Conservation (phyloP, 1,140 invertebrate species). For the Diplogasteroides magnus region DNA sequence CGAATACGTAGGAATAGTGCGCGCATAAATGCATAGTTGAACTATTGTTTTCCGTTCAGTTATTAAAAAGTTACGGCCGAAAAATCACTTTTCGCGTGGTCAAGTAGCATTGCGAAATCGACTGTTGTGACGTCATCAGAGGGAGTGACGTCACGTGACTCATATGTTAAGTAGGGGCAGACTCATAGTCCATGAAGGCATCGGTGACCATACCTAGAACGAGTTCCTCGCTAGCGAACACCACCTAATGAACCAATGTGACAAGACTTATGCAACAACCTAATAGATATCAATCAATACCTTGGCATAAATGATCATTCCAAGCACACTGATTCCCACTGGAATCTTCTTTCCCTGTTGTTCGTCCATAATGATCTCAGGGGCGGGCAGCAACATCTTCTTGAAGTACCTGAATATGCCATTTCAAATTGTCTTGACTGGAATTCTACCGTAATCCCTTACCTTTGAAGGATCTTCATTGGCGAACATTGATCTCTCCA, state of each 20-base stretch:
- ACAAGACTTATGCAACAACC: background rate
- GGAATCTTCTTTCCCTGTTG: constrained; percentile 3
- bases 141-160: too few species aligned
- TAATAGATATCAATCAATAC: background rate
- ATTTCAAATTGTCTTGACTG: background rate
- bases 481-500: constrained; percentile 47
- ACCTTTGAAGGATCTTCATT: constrained; percentile 32
- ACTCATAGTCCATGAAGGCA: too few species aligned
- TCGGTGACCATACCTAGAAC: too few species aligned
- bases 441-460: background rate
- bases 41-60: too few species aligned
- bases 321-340: background rate
- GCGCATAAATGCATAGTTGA: too few species aligned
- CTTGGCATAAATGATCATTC: background rate
- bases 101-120: too few species aligned
- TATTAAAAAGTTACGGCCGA: too few species aligned
- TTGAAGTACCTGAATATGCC: constrained; percentile 35
- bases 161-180: too few species aligned
- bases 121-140: too few species aligned
- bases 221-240: too few species aligned
- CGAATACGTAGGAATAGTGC: too few species aligned
- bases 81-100: too few species aligned
- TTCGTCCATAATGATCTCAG: constrained; percentile 19
- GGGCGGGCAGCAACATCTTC: constrained; percentile 39
- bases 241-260: background rate